These are phyloP conservation scores for Meteorus cinctellus DNA, from an alignment of 2,888 invertebrate genomes.

Conservation along the genomic window DNA sequence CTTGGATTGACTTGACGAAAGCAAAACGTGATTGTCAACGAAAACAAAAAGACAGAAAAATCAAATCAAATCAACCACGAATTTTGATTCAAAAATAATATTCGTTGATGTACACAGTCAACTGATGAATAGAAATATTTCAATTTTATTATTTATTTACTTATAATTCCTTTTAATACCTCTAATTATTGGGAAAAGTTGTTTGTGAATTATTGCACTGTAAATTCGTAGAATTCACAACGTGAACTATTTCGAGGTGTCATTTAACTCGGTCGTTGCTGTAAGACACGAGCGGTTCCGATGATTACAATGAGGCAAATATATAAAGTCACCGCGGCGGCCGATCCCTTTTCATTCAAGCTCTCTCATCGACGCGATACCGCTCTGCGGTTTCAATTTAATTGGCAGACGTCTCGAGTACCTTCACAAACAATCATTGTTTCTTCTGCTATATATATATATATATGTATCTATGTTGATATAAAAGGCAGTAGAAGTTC, in stretches of 20 bases:
- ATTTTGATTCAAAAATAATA: background rate
- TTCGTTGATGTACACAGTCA: background rate
- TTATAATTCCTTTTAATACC: background rate
- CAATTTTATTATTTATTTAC: constrained; percentile 24
- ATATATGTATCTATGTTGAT: background rate
- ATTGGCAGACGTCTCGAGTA: constrained; percentile 67
- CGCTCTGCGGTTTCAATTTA: constrained; percentile 59
- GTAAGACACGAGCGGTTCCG: background rate
- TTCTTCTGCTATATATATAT: constrained; percentile 31
- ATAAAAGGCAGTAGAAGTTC: background rate
- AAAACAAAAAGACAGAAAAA: constrained; percentile 21
- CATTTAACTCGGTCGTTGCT: background rate
- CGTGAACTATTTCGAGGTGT: background rate
- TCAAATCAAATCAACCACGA: constrained; percentile 36
- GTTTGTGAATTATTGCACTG: background rate
- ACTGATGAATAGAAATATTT: constrained; percentile 17
- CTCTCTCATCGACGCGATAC: constrained; percentile 46
- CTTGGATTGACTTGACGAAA: background rate
- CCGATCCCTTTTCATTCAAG: constrained; percentile 28
- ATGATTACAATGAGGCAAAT: constrained; percentile 19
- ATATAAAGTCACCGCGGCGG: constrained; percentile 1
- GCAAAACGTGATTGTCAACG: background rate
- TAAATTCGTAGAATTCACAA: constrained; percentile 3
- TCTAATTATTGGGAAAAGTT: background rate
- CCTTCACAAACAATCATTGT: constrained; percentile 56